phyloP scores from a whole-genome alignment of 2,113 vertebrate species.

The Melanerpes formicivorus region DNA sequence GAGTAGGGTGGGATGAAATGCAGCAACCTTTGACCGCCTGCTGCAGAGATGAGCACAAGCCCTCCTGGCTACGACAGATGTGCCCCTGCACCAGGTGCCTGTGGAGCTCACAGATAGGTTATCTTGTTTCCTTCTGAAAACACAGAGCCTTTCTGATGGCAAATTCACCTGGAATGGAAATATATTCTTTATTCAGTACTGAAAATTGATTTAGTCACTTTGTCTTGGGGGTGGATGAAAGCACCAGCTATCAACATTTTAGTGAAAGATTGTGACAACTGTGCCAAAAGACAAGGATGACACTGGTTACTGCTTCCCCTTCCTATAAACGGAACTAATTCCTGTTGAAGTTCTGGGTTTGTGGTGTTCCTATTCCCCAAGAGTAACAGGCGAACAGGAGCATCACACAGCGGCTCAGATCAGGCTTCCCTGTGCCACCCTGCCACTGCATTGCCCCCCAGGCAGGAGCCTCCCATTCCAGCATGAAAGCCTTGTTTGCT shows the following conservation, averaged over 20 bases:
- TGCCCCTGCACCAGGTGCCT: neutral
- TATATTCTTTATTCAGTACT: neutral
- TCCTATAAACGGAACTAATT: neutral
- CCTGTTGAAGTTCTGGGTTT: neutral
- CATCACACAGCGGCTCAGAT: fast-evolving
- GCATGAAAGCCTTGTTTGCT: conserved; percentile 16
- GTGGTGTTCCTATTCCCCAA: fast-evolving
- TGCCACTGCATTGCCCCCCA: fast-evolving
- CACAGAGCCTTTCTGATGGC: conserved; percentile 29
- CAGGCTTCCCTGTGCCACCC: neutral
- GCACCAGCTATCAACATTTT: neutral
- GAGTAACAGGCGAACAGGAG: neutral
- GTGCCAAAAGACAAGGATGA: neutral
- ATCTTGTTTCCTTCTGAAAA: conserved; percentile 68
- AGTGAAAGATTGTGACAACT: neutral
- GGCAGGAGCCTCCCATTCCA: neutral
- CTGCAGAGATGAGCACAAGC: neutral
- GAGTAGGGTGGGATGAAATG: neutral
- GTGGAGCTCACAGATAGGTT: conserved; percentile 24
- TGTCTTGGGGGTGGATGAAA: neutral
- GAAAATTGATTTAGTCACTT: neutral
- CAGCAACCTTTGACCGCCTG: neutral
- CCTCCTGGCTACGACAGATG: neutral
- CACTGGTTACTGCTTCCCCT: neutral
- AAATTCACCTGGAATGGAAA: conserved; percentile 69